These are phyloP conservation scores for Tachuris rubrigastra DNA, from an alignment of 2,113 vertebrate genomes.

Conservation along the genomic window DNA sequence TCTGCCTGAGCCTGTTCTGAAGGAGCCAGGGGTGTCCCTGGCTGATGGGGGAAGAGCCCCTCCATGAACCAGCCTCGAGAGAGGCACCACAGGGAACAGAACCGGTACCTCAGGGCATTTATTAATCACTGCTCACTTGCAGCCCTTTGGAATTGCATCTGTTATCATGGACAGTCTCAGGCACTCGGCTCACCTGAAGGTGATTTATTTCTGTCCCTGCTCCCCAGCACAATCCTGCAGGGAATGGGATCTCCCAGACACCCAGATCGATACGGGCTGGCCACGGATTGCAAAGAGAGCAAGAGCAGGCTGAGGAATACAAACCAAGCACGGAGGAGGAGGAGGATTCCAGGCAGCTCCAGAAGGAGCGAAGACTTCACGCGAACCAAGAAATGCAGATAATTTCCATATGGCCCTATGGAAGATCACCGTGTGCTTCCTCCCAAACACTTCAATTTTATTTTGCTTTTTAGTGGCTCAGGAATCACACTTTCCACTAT, in stretches of 20 bases:
- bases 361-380: not conserved
- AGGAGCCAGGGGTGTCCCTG: fast-evolving
- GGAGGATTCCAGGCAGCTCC: not conserved
- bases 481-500: not conserved
- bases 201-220: not conserved
- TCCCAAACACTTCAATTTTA: not conserved
- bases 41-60: fast-evolving
- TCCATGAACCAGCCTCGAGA: not conserved
- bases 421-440: not conserved
- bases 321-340: not conserved
- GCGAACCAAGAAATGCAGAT: not conserved
- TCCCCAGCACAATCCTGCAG: not conserved
- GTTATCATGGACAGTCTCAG: not conserved
- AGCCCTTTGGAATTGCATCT: not conserved
- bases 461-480: not conserved
- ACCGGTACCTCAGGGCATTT: not conserved
- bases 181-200: not conserved
- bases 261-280: not conserved
- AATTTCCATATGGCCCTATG: not conserved
- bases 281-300: not conserved
- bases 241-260: not conserved
- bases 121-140: not conserved
- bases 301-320: not conserved
- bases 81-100: not conserved
- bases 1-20: not conserved